Evolutionary conservation across 2,797 vertebrate genomes (phyloP), one percentile per base, ranked within the genome.

Genomic region (Danio albolineatus): DNA sequence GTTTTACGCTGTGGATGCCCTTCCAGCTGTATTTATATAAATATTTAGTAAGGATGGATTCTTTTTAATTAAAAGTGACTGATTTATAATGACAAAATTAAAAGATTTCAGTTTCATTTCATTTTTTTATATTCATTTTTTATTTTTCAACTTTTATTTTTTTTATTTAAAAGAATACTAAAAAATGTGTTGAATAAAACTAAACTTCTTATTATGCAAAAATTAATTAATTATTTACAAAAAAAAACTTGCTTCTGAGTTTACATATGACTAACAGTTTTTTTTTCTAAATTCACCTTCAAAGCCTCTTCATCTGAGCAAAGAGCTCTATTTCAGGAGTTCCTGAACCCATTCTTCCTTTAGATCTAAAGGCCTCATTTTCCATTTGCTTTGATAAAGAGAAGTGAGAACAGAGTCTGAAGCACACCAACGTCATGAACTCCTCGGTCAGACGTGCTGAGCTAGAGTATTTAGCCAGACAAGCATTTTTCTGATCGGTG

Each of bases 371-470:
- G 43, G 12, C n/a, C 19, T 57, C 43, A 72, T 59, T 71, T 38
- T 71, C 41, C 56, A 12, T 57, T 53, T 76, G 28, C 39, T 61
- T 9, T 72, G n/a, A 75, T 19, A 19, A 54, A 13, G 61, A 79
- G 74, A 84, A 76, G 49, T 78, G 76, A 83, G 66, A 44, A 57
- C n/a, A 64, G 14, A 56, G n/a, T 56, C 59, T 49, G 53, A 54
- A 69, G 56, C 46, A 62, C 16, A 38, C 12, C 6, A 4, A 19
- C 28, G 5, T 75, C 49, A 72, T 12, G 46, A 65, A 78, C 36
- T 36, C 12, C 0, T 43, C 4, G 10, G 3, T 62, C 38, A 62
- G 28, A 62, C 36, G 53, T 39, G 48, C 28, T 0, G 16, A 10
- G 44, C 4, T 8, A 44, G 16, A 73, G 16, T 54, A 48, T 70